Evolutionary conservation across 2,888 invertebrate genomes (phyloP), one percentile per base, ranked within the genome.

Genomic region (Malthinus seriepunctatus): DNA sequence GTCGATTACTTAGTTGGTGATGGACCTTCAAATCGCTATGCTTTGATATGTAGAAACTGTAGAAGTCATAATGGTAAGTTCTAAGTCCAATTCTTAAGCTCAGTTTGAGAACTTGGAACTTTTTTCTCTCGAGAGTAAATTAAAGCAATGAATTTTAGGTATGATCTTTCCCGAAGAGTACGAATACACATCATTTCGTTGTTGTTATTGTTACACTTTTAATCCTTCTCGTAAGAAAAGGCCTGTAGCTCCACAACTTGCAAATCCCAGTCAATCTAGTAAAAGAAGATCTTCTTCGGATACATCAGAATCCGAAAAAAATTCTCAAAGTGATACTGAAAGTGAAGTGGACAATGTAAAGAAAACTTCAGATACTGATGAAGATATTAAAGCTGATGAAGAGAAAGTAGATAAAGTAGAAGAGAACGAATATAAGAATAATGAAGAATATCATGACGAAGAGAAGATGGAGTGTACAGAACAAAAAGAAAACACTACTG

Each of bases 1-100:
- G 89, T 99, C 10, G 98, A 99, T 76, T 95, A 92, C 74, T 80
- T 99, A 60, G 87, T 98, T 38, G 97, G 96, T 38, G 98, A 99
- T 77, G 98, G 97, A 0, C 97, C 97, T 15, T 88, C 88, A 61
- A 93, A 95, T 78, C 87, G 97, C 69, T 98, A 91, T 81, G 99
- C 98, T 12, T 86, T 99, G 64, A 95, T 99, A 71, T 99, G 99
- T 78, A 84, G 84, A 35, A 86, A 90, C 65, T 99, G 99, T 76
- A 87, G 84, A 67, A 88, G 90, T 10, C 99, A 99, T 76, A 99
- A 99, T 78, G 99, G 99, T 84, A 79, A 77, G 77, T 69, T 37
- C 33, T 31, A n/a, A 10, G 10, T 32, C 11, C 12, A 46, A 37
- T 12, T 39, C 12, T 11, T 37, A 37, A 37, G 37, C 8, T 37